These are phyloP conservation scores for Drosophila tanythrix DNA, from an alignment of 2,888 invertebrate species.

Conservation along the genomic window DNA sequence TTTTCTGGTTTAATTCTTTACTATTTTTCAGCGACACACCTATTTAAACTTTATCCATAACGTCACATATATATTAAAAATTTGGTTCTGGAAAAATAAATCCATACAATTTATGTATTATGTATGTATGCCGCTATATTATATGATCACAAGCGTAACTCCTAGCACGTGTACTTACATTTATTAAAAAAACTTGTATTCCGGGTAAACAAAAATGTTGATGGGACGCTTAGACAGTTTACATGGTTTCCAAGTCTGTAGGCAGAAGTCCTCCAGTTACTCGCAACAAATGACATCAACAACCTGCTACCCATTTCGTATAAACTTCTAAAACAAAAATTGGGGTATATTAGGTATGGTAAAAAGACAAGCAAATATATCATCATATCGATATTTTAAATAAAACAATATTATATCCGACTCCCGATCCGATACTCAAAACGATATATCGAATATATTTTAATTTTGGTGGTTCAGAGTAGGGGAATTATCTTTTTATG, in stretches of 20 bases:
- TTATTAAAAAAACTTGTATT: slow-evolving; percentile 89
- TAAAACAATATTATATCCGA: background rate
- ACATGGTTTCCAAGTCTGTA: background rate
- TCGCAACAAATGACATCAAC: background rate
- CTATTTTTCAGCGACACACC: background rate
- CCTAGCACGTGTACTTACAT: slow-evolving; percentile 86
- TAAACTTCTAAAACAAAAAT: background rate
- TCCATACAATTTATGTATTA: background rate
- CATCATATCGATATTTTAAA: background rate
- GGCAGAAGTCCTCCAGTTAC: background rate
- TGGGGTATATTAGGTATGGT: background rate
- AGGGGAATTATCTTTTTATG: background rate
- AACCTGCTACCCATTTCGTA: slow-evolving; percentile 27
- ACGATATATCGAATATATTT: background rate
- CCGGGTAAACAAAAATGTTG: slow-evolving; percentile 25
- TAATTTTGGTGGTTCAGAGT: background rate
- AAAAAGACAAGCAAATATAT: background rate
- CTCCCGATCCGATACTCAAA: background rate
- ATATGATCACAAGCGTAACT: background rate
- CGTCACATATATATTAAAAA: background rate
- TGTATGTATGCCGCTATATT: background rate
- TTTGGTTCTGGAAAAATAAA: background rate
- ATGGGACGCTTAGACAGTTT: background rate
- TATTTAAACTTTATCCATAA: background rate
- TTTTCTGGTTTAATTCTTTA: accelerated